Evolutionary conservation across 2,888 invertebrate species (phyloP), one percentile per base, ranked within the genome.

Genomic region (Xiphydria camelus): DNA sequence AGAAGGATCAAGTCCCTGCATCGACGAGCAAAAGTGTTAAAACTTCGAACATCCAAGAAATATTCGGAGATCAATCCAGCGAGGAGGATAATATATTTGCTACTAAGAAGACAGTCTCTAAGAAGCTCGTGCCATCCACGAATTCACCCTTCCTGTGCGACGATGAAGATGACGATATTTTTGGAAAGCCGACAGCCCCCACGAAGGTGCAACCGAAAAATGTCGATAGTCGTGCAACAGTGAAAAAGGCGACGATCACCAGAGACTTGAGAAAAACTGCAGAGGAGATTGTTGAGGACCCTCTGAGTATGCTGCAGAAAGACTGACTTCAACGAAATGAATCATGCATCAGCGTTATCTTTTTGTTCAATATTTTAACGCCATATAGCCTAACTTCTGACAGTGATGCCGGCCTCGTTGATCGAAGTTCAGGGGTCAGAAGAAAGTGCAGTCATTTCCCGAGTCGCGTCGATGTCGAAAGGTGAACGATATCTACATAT

Each of bases 191-290:
- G 39, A 29, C 45, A 14, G 41, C 47, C 9, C 29, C 45, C 2
- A 14, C 29, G 4, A 29, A 12, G 7, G 12, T 14, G 14, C 29
- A 29, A 12, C 12, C 12, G 5, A 12, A 4, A 29, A 12, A 5
- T 7, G 14, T 12, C 3, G 6, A 29, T 12, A 10, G 14, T 4
- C 51, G 48, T 4, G 34, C 51, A n/a, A 45, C 45, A 3, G 37
- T 59, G 6, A 73, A 71, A 26, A 73, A 71, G 25, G 70, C 68
- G 49, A 37, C 64, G 1, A 47, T 68, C 6, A 71, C 66, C 0
- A 69, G 62, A 45, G 70, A 74, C 45, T 38, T 74, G 32, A 74
- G 65, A 34, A 74, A 72, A 56, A 74, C 70, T 15, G 71, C 69
- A 12, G 66, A 73, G 37, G 66, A 66, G 31, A 75, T 75, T 23